Evolutionary conservation across 2,888 invertebrate genomes (phyloP).

Genomic region (Drosophila melanosoma): DNA sequence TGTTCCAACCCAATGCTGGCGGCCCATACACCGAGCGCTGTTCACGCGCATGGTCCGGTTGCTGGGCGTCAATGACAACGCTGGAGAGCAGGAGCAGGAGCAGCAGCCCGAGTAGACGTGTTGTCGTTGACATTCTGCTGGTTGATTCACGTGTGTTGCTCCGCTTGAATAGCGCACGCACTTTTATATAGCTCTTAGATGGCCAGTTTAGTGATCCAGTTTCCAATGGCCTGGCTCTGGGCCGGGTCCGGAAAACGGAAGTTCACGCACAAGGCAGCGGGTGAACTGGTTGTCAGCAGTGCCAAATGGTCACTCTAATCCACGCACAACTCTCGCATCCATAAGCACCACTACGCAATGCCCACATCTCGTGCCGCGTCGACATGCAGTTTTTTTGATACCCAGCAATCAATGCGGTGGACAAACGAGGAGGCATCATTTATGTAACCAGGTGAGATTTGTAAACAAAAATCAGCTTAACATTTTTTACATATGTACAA

Average conservation of each 20-base stretch:
- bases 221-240: conserved; percentile 6
- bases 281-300: conserved; percentile 48
- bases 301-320: conserved; percentile 60
- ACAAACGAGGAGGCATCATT: background rate
- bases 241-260: conserved; percentile 59
- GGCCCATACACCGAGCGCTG: conserved; percentile 76
- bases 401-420: background rate
- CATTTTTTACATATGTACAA: background rate
- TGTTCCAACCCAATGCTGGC: conserved; percentile 55
- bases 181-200: conserved; percentile 38
- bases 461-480: background rate
- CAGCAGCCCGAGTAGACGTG: conserved; percentile 27
- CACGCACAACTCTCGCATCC: conserved; percentile 9
- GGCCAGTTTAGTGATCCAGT: conserved; percentile 26
- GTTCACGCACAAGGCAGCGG: conserved; percentile 39
- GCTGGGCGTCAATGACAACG: conserved; percentile 34
- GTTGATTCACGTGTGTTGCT: conserved; percentile 39
- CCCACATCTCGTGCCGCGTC: conserved; percentile 16
- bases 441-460: too few species aligned
- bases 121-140: conserved; percentile 35
- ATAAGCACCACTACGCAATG: conserved; percentile 19
- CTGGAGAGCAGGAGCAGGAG: conserved; percentile 9
- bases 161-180: conserved; percentile 1
- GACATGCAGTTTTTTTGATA: background rate
- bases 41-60: conserved; percentile 49